Base-by-base conservation (phyloP, 2,888 invertebrate species). In the Criorhina ranunculi region DNA sequence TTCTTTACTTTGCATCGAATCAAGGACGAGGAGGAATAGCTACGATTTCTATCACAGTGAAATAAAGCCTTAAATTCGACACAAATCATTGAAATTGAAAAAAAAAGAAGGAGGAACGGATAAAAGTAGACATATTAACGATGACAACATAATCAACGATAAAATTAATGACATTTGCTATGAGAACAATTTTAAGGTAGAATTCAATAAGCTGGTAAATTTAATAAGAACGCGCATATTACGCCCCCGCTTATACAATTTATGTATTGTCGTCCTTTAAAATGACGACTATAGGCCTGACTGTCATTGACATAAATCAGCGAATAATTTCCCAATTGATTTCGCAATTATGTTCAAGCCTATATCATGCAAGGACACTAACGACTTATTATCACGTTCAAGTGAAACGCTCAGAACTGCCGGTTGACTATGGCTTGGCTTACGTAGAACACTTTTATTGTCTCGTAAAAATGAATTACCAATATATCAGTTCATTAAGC, bases 401-500 rank as follows among this genome's bases (percentile, higher is more conserved):
- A 35, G 49, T 49, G 49, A 72, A 60, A 37, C 24, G 8, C 40
- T 49, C 33, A n/a, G n/a, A n/a, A n/a, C n/a, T n/a, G n/a, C n/a
- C n/a, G n/a, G 37, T 2, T 11, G 24, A 4, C 19, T 12, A 17
- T 8, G 42, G 4, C 31, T 29, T 31, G 33, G 3, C 8, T 69
- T 55, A 42, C 66, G 76, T 66, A 69, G 33, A 44, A 64, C 49
- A 62, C 51, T 60, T 57, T 70, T 82, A 78, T 51, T 69, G 29
- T 72, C 42, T 67, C 55, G 42, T 51, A 69, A 73, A 79, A 67
- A 53, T 69, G 53, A 78, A 44, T 72, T 49, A 46, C 60, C 55
- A 53, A 60, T 62, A 62, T 57, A 78, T 79, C 78, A 83, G 62
- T 79, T 83, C 67, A 73, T 83, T 83, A 73, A 51, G 49, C 60